These are phyloP conservation scores for Gandaritis pyraliata DNA, from an alignment of 2,888 invertebrate species.

Conservation along the genomic window DNA sequence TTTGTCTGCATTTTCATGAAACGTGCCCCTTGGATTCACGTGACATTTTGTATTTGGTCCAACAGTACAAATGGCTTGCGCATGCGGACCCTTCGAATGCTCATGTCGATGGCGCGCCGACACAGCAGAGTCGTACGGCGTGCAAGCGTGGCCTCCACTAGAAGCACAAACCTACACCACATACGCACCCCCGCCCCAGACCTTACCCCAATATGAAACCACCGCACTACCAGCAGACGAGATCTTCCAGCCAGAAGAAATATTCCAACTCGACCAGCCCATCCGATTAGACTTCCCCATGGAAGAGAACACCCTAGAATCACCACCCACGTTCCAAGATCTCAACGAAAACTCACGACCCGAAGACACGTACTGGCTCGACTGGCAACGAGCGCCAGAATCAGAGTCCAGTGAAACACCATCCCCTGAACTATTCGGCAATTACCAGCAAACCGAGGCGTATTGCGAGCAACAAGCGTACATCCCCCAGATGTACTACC, in stretches of 20 bases:
- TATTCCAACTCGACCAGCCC: slow-evolving; percentile 90
- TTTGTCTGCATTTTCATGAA: too few species aligned
- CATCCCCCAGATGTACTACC: slow-evolving; percentile 69
- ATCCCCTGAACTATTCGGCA: slow-evolving; percentile 82
- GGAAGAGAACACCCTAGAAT: slow-evolving; percentile 81
- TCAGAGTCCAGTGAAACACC: slow-evolving; percentile 83
- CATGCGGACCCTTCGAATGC: slow-evolving; percentile 91
- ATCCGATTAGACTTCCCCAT: slow-evolving; percentile 86
- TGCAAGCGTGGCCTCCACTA: slow-evolving; percentile 66
- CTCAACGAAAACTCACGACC: slow-evolving; percentile 88
- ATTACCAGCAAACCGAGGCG: slow-evolving; percentile 70
- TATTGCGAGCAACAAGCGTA: slow-evolving; percentile 74
- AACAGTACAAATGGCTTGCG: slow-evolving; percentile 86
- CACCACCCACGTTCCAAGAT: slow-evolving; percentile 89
- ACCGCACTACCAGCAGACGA: slow-evolving; percentile 86
- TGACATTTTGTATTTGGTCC: slow-evolving; percentile 37
- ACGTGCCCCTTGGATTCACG: too few species aligned
- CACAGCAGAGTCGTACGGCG: slow-evolving; percentile 64
- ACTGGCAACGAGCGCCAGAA: slow-evolving; percentile 79
- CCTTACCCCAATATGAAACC: slow-evolving; percentile 84
- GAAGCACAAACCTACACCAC: slow-evolving; percentile 65
- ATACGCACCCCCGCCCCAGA: slow-evolving; percentile 62
- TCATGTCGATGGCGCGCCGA: slow-evolving; percentile 84
- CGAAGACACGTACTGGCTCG: slow-evolving; percentile 85
- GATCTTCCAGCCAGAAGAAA: slow-evolving; percentile 90